Evolutionary conservation across 2,113 vertebrate species (phyloP), one percentile per base, ranked within the genome.

Genomic region (Brachypteracias leptosomus): DNA sequence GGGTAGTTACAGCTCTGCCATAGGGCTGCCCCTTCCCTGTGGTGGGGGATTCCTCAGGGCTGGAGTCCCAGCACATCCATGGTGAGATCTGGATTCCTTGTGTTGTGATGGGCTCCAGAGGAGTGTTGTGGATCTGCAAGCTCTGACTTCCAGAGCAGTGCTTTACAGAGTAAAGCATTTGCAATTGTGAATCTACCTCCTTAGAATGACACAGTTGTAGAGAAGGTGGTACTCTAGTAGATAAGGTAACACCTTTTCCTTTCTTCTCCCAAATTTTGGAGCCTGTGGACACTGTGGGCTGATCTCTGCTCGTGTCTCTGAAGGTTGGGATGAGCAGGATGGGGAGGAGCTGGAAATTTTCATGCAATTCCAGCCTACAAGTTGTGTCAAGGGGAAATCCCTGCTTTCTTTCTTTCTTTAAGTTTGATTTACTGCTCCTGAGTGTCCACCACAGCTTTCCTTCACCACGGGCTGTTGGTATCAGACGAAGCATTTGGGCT

Each of bases 61-160:
- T 61, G 58, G 40, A 71, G 57, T 29, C 26, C 2, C 2, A 8
- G 24, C 33, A 11, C 9, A 3, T 24, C 21, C 0, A 3, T 33
- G 51, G 15, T 38, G 40, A 59, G 55, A 40, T 57, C 31, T n/a
- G 82, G 13, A 11, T 80, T 62, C 63, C 12, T 18, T 28, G 13
- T 9, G 6, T 22, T 85, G 11, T 36, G 40, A 5, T 19, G 36
- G 28, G 21, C 11, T 85, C 31, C 46, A 29, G 47, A 8, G 80
- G 26, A 38, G 22, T 47, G 36, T 35, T 40, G 10, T 8, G 0
- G 7, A 6, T 8, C 62, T 44, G 57, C 51, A 57, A 16, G 26
- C 42, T 63, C 61, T 15, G 49, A 17, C n/a, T 67, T 89, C 35
- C 47, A 46, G 36, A 85, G 78, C 55, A 58, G 1, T 35, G 6